Evolutionary conservation across 2,113 vertebrate genomes (phyloP).

Genomic region (Accipiter cooperii): DNA sequence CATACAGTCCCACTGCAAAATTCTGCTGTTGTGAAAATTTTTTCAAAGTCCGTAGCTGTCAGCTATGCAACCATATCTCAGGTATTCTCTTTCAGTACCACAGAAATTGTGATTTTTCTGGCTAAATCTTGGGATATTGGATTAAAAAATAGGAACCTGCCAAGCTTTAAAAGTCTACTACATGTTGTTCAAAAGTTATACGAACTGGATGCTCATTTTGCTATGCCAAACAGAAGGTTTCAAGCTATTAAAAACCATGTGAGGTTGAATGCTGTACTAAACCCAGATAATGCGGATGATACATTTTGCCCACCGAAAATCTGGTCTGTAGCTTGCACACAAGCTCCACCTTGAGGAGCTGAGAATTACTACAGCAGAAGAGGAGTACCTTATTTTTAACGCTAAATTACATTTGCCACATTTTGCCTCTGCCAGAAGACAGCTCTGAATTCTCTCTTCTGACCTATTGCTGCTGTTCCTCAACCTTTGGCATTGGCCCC

Average conservation of each 20-base stretch:
- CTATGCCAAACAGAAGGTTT: background rate
- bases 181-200: background rate
- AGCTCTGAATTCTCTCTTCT: background rate
- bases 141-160: background rate
- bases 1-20: background rate
- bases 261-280: background rate
- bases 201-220: background rate
- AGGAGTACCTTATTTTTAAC: background rate
- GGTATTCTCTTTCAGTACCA: background rate
- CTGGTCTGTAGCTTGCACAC: background rate
- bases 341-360: slow-evolving; percentile 64
- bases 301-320: background rate
- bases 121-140: background rate
- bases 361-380: background rate
- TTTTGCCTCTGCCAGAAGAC: background rate
- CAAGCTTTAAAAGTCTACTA: background rate
- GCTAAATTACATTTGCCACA: background rate
- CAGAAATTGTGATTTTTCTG: background rate
- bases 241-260: background rate
- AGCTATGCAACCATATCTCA: background rate
- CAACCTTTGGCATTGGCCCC: background rate
- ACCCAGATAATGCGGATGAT: background rate
- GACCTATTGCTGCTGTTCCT: background rate
- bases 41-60: background rate
- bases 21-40: background rate